Evolutionary conservation across 2,888 invertebrate genomes (phyloP), one percentile per base, ranked within the genome.

Genomic region (Dryococelus australis): DNA sequence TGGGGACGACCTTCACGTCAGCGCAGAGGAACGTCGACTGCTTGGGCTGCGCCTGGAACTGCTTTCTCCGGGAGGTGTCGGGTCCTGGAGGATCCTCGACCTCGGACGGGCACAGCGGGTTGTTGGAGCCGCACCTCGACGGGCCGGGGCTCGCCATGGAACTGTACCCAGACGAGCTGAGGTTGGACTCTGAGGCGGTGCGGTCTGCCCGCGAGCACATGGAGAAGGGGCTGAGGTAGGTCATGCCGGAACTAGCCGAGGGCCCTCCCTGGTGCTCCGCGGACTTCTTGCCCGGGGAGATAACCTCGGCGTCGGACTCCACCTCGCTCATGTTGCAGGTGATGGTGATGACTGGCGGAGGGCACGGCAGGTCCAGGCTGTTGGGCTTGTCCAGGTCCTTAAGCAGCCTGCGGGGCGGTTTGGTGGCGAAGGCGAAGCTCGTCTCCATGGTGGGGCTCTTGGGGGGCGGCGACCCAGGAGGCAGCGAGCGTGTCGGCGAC

Each of bases 141-240:
- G 97, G 96, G 0, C 96, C 97, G 0, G 97, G 97, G 92, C 96
- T 96, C 0, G 97, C 96, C 96, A 97, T 97, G 4, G 97, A 97
- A 89, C 96, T 96, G 91, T 97, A 97, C 13, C 97, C 97, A 0
- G 97, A 97, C 13, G 97, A 97, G 89, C 97, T 97, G 80, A 97
- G 93, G 92, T 97, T 97, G 3, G 97, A 97, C 92, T 97, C 97
- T 0, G 97, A 97, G 24, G 96, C 96, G 2, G 96, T 96, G 90
- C 97, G 94, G 90, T 96, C 96, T 24, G 95, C 95, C 89, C 96
- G 93, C 0, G 94, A 94, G 84, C 95, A 95, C 94, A 96, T 96
- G 0, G 96, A 95, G 91, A 97, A 97, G 0, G 97, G 97, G 91
- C 96, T 96, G 26, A 97, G 92, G 91, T 96, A 97, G 90, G 95